Evolutionary conservation across 1,140 invertebrate species (phyloP).

Genomic region (Camponotus vicinus): DNA sequence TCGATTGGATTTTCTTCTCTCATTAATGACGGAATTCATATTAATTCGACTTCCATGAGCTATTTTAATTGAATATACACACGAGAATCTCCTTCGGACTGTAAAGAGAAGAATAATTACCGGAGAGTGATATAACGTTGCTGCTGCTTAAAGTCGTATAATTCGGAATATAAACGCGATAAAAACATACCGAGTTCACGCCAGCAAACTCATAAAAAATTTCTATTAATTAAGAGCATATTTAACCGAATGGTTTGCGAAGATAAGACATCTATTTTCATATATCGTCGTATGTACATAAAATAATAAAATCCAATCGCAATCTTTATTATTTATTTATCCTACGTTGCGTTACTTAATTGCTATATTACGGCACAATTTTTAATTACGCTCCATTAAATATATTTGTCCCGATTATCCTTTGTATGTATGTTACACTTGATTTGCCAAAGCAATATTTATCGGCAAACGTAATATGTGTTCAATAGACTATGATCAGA

Average conservation of each 20-base stretch:
- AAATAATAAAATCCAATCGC: constrained; percentile 9
- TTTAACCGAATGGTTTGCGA: constrained; percentile 16
- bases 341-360: constrained; percentile 33
- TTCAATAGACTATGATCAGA: constrained; percentile 42
- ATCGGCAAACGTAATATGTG: constrained; percentile 10
- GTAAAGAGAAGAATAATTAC: constrained; percentile 65
- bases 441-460: constrained; percentile 39
- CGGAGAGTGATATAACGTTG: constrained; percentile 14
- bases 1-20: constrained; percentile 58
- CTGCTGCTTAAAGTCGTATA: constrained; percentile 9
- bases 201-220: constrained; percentile 36
- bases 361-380: background rate
- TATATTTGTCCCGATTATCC: constrained; percentile 34
- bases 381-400: constrained; percentile 23
- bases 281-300: background rate
- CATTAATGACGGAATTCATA: constrained; percentile 64
- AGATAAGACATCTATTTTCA: background rate
- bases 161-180: constrained; percentile 15
- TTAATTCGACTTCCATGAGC: constrained; percentile 53
- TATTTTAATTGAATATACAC: constrained; percentile 68
- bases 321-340: constrained; percentile 5
- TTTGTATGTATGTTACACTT: constrained; percentile 12
- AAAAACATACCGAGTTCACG: constrained; percentile 6
- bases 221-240: constrained; percentile 43
- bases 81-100: constrained; percentile 16